Evolutionary conservation across 2,113 vertebrate genomes (phyloP).

Genomic region (Leucopsar rothschildi): DNA sequence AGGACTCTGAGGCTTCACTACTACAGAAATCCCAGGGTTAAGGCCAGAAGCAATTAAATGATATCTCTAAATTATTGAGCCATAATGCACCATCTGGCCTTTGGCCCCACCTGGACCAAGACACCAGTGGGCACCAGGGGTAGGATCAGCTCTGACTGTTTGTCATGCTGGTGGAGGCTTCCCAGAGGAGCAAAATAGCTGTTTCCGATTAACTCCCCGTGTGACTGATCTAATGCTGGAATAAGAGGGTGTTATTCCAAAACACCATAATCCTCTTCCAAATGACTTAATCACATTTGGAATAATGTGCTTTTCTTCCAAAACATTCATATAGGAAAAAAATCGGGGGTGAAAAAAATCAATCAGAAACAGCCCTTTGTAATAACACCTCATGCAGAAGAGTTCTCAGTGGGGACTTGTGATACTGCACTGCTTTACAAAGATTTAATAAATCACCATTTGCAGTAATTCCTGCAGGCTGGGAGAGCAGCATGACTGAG

Average conservation of each 20-base stretch:
- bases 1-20: not conserved
- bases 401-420: not conserved
- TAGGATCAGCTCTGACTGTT: not conserved
- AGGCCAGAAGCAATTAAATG: not conserved
- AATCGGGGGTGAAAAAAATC: not conserved
- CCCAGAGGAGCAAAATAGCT: not conserved
- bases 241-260: constrained; percentile 46
- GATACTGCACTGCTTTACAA: fast-evolving
- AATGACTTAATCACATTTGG: constrained; percentile 35
- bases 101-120: not conserved
- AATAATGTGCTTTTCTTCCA: constrained; percentile 21
- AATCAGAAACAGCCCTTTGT: not conserved
- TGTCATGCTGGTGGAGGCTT: not conserved
- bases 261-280: constrained; percentile 48
- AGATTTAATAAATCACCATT: not conserved
- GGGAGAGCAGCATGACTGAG: fast-evolving
- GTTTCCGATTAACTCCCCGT: not conserved
- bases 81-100: not conserved
- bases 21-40: not conserved
- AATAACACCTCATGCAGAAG: not conserved
- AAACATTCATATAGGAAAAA: not conserved
- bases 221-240: constrained; percentile 56
- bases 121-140: not conserved
- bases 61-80: not conserved
- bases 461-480: not conserved